Base-by-base conservation (phyloP, 2,113 vertebrate genomes). In the Sinocyclocheilus grahami region DNA sequence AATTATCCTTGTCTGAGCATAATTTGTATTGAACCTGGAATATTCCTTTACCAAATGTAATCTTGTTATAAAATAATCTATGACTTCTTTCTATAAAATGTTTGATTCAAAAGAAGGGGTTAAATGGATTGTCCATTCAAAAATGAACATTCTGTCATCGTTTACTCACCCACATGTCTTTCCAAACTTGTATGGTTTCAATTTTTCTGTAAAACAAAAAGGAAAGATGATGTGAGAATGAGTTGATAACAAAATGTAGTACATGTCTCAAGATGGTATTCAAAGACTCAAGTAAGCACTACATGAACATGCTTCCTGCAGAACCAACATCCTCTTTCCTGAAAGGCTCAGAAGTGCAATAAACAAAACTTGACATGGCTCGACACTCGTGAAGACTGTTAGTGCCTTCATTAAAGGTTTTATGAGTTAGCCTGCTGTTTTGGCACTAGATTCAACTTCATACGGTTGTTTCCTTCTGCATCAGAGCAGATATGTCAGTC, bases 361-460 rank as follows among this genome's bases (percentile, higher is more conserved):
- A 81, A 81, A 60, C 77, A 81, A 63, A 80, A 37, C 78, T 42
- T 60, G 20, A 60, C 77, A 33, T 58, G 60, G 27, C 77, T 60
- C 48, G 1, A 30, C 53, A 11, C 77, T 60, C 3, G 8, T 60
- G 18, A 53, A 79, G 53, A 42, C 14, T 37, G 48, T 79, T 37
- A 58, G 51, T 37, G 53, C 53, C 14, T 37, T 79, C 53, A 58
- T 55, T 39, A 79, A 79, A 60, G 74, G 46, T 77, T 27, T 51
- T 51, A 77, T 30, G 74, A 51, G 46, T 24, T 7, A 53, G 12
- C 74, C 46, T 76, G 74, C 74, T 76, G 74, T 51, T 51, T 51
- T 51, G 42, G 2, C 74, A 51, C 74, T 39, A 79, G 55, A 82
- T 24, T 30, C 79, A 80, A 30, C 27, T 14, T 78, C 5, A 55